A percentile compares a stretch with the other conserved stretches of the same genome.
These are phyloP conservation scores for Physella acuta DNA, from an alignment of 1,140 invertebrate genomes.

Conservation along the genomic window DNA sequence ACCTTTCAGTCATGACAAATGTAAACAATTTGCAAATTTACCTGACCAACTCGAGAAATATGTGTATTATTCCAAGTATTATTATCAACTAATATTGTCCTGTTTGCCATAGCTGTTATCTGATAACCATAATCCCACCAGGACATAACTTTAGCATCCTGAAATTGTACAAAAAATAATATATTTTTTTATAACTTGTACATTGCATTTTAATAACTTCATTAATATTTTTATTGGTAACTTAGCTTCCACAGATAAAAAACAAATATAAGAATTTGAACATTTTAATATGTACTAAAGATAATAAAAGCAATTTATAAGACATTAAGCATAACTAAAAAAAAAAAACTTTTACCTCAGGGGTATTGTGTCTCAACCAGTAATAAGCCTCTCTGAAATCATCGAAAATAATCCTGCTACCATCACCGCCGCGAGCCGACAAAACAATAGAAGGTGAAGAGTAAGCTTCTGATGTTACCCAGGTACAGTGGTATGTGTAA, in stretches of 20 bases:
- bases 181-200: too few species aligned
- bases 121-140: constrained; percentile 99
- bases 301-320: too few species aligned
- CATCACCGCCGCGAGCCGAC: constrained; percentile 90
- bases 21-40: too few species aligned
- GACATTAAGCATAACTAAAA: too few species aligned
- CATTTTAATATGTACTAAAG: constrained; percentile 12
- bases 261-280: too few species aligned
- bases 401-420: constrained; percentile 93
- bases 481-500: constrained; percentile 96
- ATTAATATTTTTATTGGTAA: too few species aligned
- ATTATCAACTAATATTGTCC: constrained; percentile 97
- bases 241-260: too few species aligned
- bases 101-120: constrained; percentile 98
- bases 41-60: constrained; percentile 91
- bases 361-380: constrained; percentile 96
- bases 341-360: too few species aligned
- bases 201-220: too few species aligned
- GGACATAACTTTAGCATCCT: constrained; percentile 95
- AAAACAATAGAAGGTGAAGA: constrained; percentile 96
- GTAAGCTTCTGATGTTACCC: constrained; percentile 98
- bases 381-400: constrained; percentile 98
- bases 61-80: constrained; percentile 99
- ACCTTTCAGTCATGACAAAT: too few species aligned
- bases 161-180: too few species aligned